Conservation (phyloP, 2,888 invertebrate species). For the Torymus texanus region DNA sequence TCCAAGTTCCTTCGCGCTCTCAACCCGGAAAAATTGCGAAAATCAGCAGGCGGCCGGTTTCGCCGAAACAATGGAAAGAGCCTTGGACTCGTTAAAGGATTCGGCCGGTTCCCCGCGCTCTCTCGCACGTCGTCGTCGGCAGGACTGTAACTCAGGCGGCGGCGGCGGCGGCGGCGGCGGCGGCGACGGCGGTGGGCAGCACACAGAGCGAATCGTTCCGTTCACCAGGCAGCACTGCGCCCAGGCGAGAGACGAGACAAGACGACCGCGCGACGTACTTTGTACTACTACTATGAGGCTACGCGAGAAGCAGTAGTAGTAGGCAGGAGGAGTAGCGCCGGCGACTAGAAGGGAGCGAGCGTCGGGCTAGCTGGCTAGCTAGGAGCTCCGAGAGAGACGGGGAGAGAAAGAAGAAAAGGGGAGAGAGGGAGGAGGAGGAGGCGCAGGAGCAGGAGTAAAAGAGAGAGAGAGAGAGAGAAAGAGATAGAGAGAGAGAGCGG, state of each 20-base stretch:
- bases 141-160: constrained; percentile 7
- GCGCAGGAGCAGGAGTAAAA: constrained; percentile 1
- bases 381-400: constrained; percentile 14
- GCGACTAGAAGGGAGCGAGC: background rate
- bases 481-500: background rate
- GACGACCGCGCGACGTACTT: constrained; percentile 42
- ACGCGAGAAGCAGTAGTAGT: constrained; percentile 4
- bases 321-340: constrained; percentile 29
- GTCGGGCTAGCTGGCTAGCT: constrained; percentile 24
- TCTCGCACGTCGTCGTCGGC: background rate
- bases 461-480: background rate
- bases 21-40: too few relatives aligned
- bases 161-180: constrained; percentile 27
- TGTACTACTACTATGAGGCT: constrained; percentile 46
- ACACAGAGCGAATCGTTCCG: constrained; percentile 35
- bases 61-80: too few relatives aligned
- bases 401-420: constrained; percentile 43
- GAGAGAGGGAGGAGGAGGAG: constrained; percentile 57
- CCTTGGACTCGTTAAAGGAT: background rate
- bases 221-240: constrained; percentile 49
- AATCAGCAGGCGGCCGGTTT: too few relatives aligned
- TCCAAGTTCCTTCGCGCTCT: too few relatives aligned
- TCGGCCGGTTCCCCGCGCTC: background rate
- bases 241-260: constrained; percentile 34
- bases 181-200: background rate